Conservation (phyloP, 2,888 invertebrate genomes). For the Neoascia interrupta region DNA sequence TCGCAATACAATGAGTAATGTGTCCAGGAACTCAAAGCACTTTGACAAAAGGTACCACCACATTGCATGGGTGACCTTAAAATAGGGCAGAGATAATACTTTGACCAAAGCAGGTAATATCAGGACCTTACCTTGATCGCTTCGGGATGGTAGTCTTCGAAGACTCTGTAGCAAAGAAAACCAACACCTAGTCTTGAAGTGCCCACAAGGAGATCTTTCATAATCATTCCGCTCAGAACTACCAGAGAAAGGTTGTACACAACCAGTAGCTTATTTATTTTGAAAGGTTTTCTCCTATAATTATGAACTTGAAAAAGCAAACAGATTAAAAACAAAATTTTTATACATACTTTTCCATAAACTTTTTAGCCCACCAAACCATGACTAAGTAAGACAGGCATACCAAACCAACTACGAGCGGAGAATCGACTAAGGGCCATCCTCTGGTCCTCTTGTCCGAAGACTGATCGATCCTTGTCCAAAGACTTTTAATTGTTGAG, state of each 20-base stretch:
- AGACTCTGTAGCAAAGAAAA: conserved; percentile 92
- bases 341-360: conserved; percentile 87
- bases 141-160: conserved; percentile 87
- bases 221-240: conserved; percentile 90
- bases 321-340: too few relatives aligned
- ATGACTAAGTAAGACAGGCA: conserved; percentile 87
- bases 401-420: conserved; percentile 86
- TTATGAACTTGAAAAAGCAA: too few relatives aligned
- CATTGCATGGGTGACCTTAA: conserved; percentile 90
- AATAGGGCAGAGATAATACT: conserved; percentile 69
- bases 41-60: conserved; percentile 99
- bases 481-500: too few relatives aligned
- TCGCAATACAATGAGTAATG: conserved; percentile 94
- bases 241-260: conserved; percentile 93
- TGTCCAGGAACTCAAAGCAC: conserved; percentile 94
- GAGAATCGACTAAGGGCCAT: conserved; percentile 92
- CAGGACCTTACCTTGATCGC: conserved; percentile 87
- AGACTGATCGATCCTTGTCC: conserved; percentile 69
- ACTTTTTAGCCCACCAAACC: conserved; percentile 89
- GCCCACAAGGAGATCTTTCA: conserved; percentile 86
- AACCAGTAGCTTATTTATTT: conserved; percentile 87
- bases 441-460: conserved; percentile 88
- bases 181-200: conserved; percentile 89
- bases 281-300: conserved; percentile 85
- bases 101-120: too few relatives aligned